Evolutionary conservation across 2,113 vertebrate species (phyloP).

Genomic region (Carassius gibelio): DNA sequence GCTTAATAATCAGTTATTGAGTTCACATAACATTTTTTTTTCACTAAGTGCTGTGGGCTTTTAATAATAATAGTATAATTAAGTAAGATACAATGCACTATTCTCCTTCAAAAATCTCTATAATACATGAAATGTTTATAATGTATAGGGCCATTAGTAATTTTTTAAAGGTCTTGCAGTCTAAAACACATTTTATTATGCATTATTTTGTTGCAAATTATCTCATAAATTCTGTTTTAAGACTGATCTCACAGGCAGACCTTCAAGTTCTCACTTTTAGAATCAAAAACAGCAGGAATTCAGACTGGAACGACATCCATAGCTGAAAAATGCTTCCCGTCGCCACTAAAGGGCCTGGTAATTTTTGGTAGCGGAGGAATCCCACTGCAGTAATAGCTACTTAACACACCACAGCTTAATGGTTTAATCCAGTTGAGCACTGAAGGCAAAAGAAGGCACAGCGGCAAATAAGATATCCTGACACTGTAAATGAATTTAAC

Average conservation of each 20-base stretch:
- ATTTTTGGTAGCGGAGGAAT: slow-evolving; percentile 41
- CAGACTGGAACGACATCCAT: neutral
- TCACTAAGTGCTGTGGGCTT: neutral
- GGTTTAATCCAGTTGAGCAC: slow-evolving; percentile 57
- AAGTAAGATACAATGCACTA: neutral
- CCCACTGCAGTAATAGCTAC: slow-evolving; percentile 46
- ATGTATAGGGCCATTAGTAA: neutral
- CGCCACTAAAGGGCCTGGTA: slow-evolving; percentile 20
- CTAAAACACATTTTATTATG: neutral
- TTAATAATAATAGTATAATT: neutral
- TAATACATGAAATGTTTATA: neutral
- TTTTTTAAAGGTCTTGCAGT: neutral
- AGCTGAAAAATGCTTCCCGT: neutral
- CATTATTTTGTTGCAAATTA: neutral
- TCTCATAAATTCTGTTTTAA: neutral
- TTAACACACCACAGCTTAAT: slow-evolving; percentile 48
- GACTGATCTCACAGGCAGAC: neutral
- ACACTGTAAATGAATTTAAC: slow-evolving; percentile 55
- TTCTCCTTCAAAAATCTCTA: neutral
- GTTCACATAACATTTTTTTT: neutral
- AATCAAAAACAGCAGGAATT: neutral
- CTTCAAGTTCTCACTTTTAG: neutral
- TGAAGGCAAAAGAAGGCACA: slow-evolving; percentile 36
- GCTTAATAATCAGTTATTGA: neutral
- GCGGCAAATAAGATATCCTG: slow-evolving; percentile 60